A percentile compares a stretch with the other conserved stretches of the same genome.
phyloP scores from a whole-genome alignment of 2,888 invertebrate species.

The Drosophila fungiperda region DNA sequence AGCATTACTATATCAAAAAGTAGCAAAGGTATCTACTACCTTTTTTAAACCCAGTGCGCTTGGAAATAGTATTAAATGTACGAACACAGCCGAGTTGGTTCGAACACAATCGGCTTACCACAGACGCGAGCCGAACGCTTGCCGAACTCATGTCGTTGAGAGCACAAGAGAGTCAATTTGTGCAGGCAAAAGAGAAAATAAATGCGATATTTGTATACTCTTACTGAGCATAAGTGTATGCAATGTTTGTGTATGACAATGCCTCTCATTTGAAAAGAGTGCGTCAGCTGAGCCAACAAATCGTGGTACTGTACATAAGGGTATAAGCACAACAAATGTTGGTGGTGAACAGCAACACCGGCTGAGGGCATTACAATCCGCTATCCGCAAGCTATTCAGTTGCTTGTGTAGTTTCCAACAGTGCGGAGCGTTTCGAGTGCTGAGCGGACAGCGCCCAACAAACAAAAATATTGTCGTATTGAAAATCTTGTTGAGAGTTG shows the following conservation, averaged over 20 bases:
- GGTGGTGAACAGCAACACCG: conserved; percentile 34
- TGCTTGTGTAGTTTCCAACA: conserved; percentile 55
- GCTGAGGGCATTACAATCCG: conserved; percentile 20
- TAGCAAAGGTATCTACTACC: conserved; percentile 27
- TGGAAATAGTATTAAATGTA: conserved; percentile 23
- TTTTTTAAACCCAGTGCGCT: conserved; percentile 14
- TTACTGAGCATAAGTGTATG: not conserved
- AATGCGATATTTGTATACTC: conserved; percentile 6
- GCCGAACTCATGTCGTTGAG: conserved; percentile 24
- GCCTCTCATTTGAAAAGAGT: not conserved
- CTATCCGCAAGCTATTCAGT: conserved; percentile 52
- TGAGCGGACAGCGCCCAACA: conserved; percentile 11
- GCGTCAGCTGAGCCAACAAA: not conserved
- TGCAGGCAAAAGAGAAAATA: no score
- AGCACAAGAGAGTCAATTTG: conserved; percentile 6
- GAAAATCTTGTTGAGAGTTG: conserved; percentile 1
- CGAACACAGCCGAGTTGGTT: conserved; percentile 20
- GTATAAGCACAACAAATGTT: conserved; percentile 22
- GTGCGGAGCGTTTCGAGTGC: conserved; percentile 48
- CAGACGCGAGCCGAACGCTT: conserved; percentile 23
- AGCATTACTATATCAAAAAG: conserved; percentile 1
- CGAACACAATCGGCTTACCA: conserved; percentile 13
- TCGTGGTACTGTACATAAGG: not conserved
- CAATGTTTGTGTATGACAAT: not conserved
- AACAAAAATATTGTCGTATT: conserved; percentile 7